Percentiles rank a stretch among this genome's conserved stretches.
Conservation (phyloP, 2,113 vertebrate species). For the Romanogobio albipinnatus region DNA sequence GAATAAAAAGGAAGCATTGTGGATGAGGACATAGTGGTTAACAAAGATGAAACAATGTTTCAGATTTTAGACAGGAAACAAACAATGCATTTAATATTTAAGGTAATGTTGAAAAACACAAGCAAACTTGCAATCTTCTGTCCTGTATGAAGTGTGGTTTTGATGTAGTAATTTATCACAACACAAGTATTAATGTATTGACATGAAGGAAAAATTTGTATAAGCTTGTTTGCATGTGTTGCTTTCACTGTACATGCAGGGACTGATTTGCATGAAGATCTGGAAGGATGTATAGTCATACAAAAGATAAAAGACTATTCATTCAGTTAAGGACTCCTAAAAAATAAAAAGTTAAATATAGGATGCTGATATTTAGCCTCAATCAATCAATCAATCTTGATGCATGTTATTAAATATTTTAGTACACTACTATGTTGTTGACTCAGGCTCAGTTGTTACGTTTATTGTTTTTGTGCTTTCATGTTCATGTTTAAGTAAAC, state of each 20-base stretch:
- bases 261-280: slow-evolving; percentile 13
- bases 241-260: background rate
- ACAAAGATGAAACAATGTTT: background rate
- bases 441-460: background rate
- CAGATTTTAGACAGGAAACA: slow-evolving; percentile 3
- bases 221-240: slow-evolving; percentile 13
- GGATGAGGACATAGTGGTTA: background rate
- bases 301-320: background rate
- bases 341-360: background rate
- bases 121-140: background rate
- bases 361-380: background rate
- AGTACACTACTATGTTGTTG: background rate
- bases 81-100: background rate
- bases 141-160: background rate
- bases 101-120: background rate
- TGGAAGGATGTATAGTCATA: background rate
- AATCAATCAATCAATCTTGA: background rate
- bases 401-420: background rate
- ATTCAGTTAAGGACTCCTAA: background rate
- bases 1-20: background rate
- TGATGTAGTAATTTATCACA: background rate
- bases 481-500: background rate
- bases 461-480: background rate
- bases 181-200: too few relatives aligned
- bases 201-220: background rate